Evolutionary conservation across 2,888 invertebrate genomes (phyloP).

Genomic region (Pristionchus entomophagus): DNA sequence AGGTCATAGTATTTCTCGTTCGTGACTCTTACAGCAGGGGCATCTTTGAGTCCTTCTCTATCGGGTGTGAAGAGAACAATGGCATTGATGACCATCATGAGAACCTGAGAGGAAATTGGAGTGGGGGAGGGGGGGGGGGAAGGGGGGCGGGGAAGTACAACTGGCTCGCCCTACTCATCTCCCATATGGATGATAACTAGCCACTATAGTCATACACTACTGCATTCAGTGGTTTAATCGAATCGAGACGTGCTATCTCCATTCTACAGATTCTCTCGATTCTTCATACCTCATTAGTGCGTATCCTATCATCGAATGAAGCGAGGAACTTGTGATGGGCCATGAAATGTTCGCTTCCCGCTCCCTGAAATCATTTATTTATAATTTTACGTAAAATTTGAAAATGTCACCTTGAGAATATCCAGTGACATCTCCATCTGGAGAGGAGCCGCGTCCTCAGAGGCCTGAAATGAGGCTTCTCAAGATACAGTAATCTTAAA

Average conservation of each 20-base stretch:
- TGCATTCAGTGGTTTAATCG: no score
- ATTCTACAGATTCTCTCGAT: not conserved
- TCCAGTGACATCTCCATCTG: constrained; percentile 43
- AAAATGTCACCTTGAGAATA: constrained; percentile 46
- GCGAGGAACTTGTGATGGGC: constrained; percentile 31
- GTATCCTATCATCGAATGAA: constrained; percentile 45
- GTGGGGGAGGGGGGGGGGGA: no score
- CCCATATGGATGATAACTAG: no score
- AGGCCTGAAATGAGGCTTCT: constrained; percentile 16
- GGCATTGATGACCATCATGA: constrained; percentile 42
- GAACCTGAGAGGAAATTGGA: not conserved
- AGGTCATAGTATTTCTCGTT: constrained; percentile 80
- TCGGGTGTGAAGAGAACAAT: constrained; percentile 54
- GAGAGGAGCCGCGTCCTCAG: not conserved
- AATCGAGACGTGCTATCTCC: no score
- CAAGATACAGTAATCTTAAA: no score
- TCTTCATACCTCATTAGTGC: constrained; percentile 40
- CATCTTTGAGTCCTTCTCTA: constrained; percentile 86
- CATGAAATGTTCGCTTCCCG: constrained; percentile 40
- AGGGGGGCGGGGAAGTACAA: no score
- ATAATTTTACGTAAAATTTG: no score
- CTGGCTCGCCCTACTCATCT: no score
- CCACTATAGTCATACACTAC: no score
- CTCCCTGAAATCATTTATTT: constrained; percentile 12
- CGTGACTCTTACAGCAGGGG: constrained; percentile 88